These are phyloP conservation scores for Brenthis daphne DNA, from an alignment of 2,888 invertebrate genomes.

Conservation along the genomic window DNA sequence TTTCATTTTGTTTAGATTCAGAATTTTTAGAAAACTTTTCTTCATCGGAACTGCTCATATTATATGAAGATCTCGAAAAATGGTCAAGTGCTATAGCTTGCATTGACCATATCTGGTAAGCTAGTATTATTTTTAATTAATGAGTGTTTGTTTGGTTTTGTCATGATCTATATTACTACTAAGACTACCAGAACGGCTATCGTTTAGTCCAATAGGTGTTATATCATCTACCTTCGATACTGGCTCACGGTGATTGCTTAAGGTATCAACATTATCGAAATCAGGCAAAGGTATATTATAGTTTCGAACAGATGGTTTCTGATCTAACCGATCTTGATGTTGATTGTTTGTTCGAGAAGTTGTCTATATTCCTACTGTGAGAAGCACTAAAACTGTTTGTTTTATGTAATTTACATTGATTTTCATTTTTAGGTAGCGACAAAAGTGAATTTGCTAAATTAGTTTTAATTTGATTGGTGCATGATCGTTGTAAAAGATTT, in stretches of 20 bases:
- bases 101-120: constrained; percentile 85
- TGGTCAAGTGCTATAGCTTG: constrained; percentile 84
- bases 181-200: constrained; percentile 54
- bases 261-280: constrained; percentile 54
- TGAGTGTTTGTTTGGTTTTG: constrained; percentile 52
- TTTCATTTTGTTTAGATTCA: constrained; percentile 46
- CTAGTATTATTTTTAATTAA: constrained; percentile 60
- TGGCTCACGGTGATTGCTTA: constrained; percentile 57
- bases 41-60: constrained; percentile 70
- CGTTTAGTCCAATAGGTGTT: constrained; percentile 58
- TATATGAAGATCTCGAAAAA: constrained; percentile 66
- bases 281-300: constrained; percentile 73
- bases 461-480: constrained; percentile 51
- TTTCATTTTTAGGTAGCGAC: constrained; percentile 60
- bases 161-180: constrained; percentile 48
- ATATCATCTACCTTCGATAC: constrained; percentile 62
- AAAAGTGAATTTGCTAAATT: constrained; percentile 62
- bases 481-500: constrained; percentile 55
- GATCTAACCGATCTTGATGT: constrained; percentile 71
- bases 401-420: constrained; percentile 58
- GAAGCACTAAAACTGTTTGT: constrained; percentile 66
- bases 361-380: constrained; percentile 53
- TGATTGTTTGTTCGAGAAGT: constrained; percentile 55
- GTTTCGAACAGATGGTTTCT: constrained; percentile 65
- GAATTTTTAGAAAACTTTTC: constrained; percentile 64